These are phyloP conservation scores for Acleris sparsana DNA, from an alignment of 2,888 invertebrate species.

Conservation along the genomic window DNA sequence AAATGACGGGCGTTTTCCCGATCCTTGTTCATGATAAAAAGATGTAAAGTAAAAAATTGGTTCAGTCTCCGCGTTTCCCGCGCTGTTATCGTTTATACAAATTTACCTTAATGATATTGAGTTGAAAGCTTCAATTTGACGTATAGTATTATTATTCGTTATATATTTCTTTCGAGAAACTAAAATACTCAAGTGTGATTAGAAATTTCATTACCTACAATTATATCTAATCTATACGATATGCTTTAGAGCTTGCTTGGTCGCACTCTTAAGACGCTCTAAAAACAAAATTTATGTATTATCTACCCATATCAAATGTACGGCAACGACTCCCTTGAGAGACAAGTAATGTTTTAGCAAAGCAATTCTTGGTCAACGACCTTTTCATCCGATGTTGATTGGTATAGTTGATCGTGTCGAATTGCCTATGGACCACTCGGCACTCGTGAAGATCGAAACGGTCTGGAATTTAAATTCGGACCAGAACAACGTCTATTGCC, in stretches of 20 bases:
- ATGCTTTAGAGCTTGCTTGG: conserved; percentile 12
- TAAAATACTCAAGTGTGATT: too few relatives aligned
- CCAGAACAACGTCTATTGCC: background rate
- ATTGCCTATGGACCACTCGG: conserved; percentile 25
- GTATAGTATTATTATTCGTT: background rate
- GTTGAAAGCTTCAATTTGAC: too few relatives aligned
- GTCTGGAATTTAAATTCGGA: conserved; percentile 16
- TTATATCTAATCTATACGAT: too few relatives aligned
- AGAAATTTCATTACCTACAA: too few relatives aligned
- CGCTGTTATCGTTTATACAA: too few relatives aligned
- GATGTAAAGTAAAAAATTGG: too few relatives aligned
- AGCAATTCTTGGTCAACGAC: conserved; percentile 37
- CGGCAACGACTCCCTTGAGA: conserved; percentile 18
- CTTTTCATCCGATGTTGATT: conserved; percentile 27
- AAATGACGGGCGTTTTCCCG: too few relatives aligned
- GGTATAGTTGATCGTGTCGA: conserved; percentile 32
- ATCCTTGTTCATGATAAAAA: too few relatives aligned
- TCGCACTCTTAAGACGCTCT: conserved; percentile 7
- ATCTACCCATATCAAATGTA: conserved; percentile 28
- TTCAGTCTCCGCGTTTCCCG: too few relatives aligned
- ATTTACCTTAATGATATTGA: too few relatives aligned
- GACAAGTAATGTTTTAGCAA: conserved; percentile 16
- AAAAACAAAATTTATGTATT: conserved; percentile 28
- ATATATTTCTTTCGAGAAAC: background rate
- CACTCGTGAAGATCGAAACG: conserved; percentile 15